Evolutionary conservation across 2,888 invertebrate genomes (phyloP).

Genomic region (Caenorhabditis wallacei): DNA sequence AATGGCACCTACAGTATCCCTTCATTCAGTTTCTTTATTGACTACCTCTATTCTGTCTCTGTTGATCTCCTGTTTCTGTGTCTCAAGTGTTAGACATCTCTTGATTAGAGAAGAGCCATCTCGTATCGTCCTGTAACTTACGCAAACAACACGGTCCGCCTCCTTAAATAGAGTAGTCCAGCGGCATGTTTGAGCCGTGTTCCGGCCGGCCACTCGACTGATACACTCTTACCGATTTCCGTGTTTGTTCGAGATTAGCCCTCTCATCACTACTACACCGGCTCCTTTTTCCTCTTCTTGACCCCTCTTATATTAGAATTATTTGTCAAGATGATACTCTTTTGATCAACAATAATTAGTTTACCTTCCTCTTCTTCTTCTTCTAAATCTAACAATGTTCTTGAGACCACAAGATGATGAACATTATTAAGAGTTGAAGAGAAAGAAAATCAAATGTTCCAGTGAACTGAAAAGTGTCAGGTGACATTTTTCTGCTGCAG

Average conservation of each 20-base stretch:
- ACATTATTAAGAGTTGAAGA: too few species aligned
- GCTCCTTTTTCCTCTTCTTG: constrained; percentile 34
- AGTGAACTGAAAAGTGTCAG: neutral
- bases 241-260: constrained; percentile 65
- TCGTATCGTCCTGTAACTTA: constrained; percentile 52
- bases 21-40: neutral
- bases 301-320: constrained; percentile 31
- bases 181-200: constrained; percentile 60
- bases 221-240: constrained; percentile 70
- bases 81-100: constrained; percentile 56
- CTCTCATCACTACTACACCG: constrained; percentile 41
- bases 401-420: too few species aligned
- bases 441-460: too few species aligned
- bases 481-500: neutral
- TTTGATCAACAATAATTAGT: constrained; percentile 42
- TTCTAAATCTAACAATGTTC: too few species aligned
- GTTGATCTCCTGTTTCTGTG: constrained; percentile 6
- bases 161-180: constrained; percentile 55
- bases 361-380: neutral
- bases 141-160: constrained; percentile 54
- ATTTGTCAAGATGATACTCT: constrained; percentile 55
- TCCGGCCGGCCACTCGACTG: constrained; percentile 59
- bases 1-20: too few species aligned
- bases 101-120: constrained; percentile 41
- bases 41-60: neutral